These are phyloP conservation scores for Epinephelus cyanopodus DNA, from an alignment of 2,113 vertebrate species.

Conservation along the genomic window DNA sequence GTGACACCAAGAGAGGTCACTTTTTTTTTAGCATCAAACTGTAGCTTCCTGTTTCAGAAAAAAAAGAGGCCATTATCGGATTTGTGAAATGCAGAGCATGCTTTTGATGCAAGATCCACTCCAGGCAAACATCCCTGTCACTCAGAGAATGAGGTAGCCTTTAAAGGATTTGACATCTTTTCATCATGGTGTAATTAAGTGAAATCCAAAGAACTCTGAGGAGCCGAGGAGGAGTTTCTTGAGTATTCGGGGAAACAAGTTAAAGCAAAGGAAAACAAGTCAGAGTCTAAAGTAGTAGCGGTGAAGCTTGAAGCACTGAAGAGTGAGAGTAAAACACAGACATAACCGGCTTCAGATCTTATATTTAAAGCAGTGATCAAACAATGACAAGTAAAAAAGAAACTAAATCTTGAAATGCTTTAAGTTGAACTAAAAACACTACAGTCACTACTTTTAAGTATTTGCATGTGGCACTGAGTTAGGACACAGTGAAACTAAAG, in stretches of 20 bases:
- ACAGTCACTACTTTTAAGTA: background rate
- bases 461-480: background rate
- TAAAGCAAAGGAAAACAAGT: background rate
- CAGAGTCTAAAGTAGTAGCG: background rate
- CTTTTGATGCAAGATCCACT: constrained; percentile 42
- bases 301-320: background rate
- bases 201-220: constrained; percentile 18
- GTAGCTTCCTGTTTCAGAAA: constrained; percentile 49
- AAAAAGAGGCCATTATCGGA: constrained; percentile 51
- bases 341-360: background rate
- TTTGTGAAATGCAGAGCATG: constrained; percentile 10
- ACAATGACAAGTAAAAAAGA: background rate
- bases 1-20: constrained; percentile 31
- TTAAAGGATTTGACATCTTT: constrained; percentile 45
- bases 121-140: constrained; percentile 21
- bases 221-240: background rate
- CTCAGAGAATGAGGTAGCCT: constrained; percentile 18
- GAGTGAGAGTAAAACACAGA: background rate
- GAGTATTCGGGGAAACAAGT: background rate
- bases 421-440: background rate
- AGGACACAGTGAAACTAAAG: background rate
- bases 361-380: background rate
- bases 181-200: constrained; percentile 49
- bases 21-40: constrained; percentile 37
- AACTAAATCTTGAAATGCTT: background rate